Percentiles rank a stretch among this genome's conserved stretches.
Evolutionary conservation across 2,888 invertebrate genomes (phyloP).

Genomic region (Thera obeliscata): DNA sequence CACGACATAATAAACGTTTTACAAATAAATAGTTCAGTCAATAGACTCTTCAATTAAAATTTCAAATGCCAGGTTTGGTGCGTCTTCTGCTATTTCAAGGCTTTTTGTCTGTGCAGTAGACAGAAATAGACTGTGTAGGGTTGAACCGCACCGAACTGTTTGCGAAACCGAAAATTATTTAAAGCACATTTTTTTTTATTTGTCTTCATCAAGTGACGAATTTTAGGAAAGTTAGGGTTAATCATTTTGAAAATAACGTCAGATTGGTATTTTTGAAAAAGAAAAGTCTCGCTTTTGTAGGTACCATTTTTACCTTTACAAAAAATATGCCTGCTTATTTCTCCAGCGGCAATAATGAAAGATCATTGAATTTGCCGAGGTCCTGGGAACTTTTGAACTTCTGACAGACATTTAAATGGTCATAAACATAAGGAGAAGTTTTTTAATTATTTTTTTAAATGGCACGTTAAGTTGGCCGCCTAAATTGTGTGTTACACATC

Average conservation of each 20-base stretch:
- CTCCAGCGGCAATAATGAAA: neutral
- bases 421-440: conserved; percentile 1
- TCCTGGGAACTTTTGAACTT: neutral
- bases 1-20: conserved; percentile 25
- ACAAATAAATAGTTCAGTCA: conserved; percentile 42
- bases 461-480: neutral
- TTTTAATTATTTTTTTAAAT: conserved; percentile 9
- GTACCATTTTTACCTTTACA: neutral
- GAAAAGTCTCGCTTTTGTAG: neutral
- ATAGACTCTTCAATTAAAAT: conserved; percentile 61
- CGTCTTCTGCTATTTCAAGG: conserved; percentile 55
- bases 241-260: too few relatives aligned
- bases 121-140: conserved; percentile 60
- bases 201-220: neutral
- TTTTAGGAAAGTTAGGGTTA: too few relatives aligned
- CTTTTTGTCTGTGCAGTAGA: conserved; percentile 48
- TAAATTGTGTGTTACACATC: neutral
- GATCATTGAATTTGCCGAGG: neutral
- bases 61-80: conserved; percentile 61
- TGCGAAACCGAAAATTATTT: too few relatives aligned
- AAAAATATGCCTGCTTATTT: too few relatives aligned
- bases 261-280: too few relatives aligned
- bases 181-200: neutral
- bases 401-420: conserved; percentile 1
- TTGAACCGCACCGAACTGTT: conserved; percentile 3